Evolutionary conservation across 2,888 invertebrate species (phyloP).

Genomic region (Schrankia costaestrigalis): DNA sequence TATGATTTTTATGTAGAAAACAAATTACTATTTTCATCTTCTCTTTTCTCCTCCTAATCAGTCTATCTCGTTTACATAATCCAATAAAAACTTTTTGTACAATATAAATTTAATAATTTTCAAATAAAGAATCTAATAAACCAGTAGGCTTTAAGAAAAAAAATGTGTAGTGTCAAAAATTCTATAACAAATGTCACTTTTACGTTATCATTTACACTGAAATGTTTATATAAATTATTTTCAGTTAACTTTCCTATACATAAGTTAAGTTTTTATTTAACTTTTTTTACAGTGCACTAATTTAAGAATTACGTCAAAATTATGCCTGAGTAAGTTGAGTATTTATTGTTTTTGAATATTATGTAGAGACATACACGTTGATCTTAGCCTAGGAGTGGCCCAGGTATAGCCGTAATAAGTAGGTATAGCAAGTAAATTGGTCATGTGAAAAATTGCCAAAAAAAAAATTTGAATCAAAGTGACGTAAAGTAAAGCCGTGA

Average conservation of each 20-base stretch:
- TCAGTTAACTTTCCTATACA: slow-evolving; percentile 58
- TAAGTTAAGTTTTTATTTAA: slow-evolving; percentile 67
- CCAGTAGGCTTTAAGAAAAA: slow-evolving; percentile 13
- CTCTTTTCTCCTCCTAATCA: too few relatives aligned
- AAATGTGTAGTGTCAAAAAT: too few relatives aligned
- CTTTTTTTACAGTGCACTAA: slow-evolving; percentile 46
- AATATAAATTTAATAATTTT: slow-evolving; percentile 7
- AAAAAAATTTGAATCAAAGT: too few relatives aligned
- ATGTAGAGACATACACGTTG: too few relatives aligned
- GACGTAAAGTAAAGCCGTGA: too few relatives aligned
- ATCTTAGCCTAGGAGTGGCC: too few relatives aligned
- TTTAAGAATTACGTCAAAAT: slow-evolving; percentile 48
- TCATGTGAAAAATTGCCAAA: too few relatives aligned
- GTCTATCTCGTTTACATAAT: too few relatives aligned
- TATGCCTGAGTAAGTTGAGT: slow-evolving; percentile 75
- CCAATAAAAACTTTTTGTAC: slow-evolving; percentile 8
- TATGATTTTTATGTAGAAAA: too few relatives aligned
- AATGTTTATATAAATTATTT: slow-evolving; percentile 73
- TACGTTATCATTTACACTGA: slow-evolving; percentile 48
- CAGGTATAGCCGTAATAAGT: too few relatives aligned
- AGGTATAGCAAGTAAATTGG: too few relatives aligned
- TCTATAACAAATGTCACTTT: slow-evolving; percentile 50
- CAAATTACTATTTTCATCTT: too few relatives aligned
- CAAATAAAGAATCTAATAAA: slow-evolving; percentile 23
- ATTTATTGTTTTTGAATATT: not conserved